Conservation (phyloP, 53 echinoderm and acorn worm species). For the Holothuria leucospilota region DNA sequence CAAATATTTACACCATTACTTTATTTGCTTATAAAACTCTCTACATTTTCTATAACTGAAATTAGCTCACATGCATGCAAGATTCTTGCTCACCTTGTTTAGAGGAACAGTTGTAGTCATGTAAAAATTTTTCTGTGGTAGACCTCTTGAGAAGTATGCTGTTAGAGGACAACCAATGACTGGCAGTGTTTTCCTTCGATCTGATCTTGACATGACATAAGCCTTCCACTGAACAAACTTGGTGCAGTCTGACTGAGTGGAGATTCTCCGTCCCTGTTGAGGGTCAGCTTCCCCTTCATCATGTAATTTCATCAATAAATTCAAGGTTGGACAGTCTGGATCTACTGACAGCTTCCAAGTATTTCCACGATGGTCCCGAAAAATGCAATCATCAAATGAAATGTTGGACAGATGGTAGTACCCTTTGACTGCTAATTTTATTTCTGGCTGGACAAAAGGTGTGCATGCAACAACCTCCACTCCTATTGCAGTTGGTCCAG, state of each 20-base stretch:
- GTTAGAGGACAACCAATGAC: slow-evolving; percentile 77
- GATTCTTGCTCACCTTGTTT: slow-evolving; percentile 59
- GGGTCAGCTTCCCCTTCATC: slow-evolving; percentile 73
- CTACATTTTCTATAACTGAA: too few species aligned
- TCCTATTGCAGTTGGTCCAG: slow-evolving; percentile 80
- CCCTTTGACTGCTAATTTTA: slow-evolving; percentile 78
- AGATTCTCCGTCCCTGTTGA: slow-evolving; percentile 31
- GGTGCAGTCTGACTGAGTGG: slow-evolving; percentile 66
- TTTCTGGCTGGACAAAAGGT: slow-evolving; percentile 86
- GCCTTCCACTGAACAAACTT: slow-evolving; percentile 93
- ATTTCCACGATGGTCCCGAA: slow-evolving; percentile 87
- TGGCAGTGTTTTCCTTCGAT: slow-evolving; percentile 77
- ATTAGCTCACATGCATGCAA: too few species aligned
- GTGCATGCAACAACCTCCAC: slow-evolving; percentile 88
- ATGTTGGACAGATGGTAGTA: slow-evolving; percentile 97
- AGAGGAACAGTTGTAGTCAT: slow-evolving; percentile 87
- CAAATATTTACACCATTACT: too few species aligned
- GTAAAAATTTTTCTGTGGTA: slow-evolving; percentile 72
- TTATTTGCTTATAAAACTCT: too few species aligned
- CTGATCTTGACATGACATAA: slow-evolving; percentile 84
- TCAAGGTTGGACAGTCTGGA: slow-evolving; percentile 69
- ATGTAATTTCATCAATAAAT: slow-evolving; percentile 67
- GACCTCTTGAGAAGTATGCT: slow-evolving; percentile 77
- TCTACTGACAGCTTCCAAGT: slow-evolving; percentile 80
- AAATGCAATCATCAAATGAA: slow-evolving; percentile 82